Evolutionary conservation across 2,113 vertebrate species (phyloP).

Genomic region (Elanus axillaris): DNA sequence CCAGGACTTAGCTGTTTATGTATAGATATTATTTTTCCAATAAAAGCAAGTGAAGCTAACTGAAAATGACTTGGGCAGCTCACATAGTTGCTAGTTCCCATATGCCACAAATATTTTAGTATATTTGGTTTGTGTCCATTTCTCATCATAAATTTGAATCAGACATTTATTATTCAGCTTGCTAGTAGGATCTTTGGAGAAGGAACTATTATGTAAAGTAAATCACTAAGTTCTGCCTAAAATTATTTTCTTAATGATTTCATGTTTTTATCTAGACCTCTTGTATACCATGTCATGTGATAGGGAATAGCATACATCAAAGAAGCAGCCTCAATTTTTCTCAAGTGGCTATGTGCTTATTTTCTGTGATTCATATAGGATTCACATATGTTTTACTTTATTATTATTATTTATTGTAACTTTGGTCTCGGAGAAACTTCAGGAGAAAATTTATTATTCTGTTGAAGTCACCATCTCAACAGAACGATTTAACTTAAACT

Average conservation of each 20-base stretch:
- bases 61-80: background rate
- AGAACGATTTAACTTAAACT: background rate
- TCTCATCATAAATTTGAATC: background rate
- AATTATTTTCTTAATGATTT: background rate
- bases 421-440: background rate
- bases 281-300: background rate
- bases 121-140: background rate
- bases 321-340: background rate
- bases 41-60: background rate
- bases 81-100: background rate
- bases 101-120: background rate
- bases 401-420: background rate
- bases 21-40: background rate
- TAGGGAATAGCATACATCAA: background rate
- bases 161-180: background rate
- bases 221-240: background rate
- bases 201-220: background rate
- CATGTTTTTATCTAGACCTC: background rate
- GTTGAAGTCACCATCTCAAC: background rate
- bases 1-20: background rate
- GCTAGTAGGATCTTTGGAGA: background rate
- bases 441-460: background rate
- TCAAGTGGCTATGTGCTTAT: background rate
- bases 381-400: background rate
- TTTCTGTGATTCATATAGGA: background rate